phyloP scores from a whole-genome alignment of 2,113 vertebrate genomes.

The Sporophila hypoxantha region DNA sequence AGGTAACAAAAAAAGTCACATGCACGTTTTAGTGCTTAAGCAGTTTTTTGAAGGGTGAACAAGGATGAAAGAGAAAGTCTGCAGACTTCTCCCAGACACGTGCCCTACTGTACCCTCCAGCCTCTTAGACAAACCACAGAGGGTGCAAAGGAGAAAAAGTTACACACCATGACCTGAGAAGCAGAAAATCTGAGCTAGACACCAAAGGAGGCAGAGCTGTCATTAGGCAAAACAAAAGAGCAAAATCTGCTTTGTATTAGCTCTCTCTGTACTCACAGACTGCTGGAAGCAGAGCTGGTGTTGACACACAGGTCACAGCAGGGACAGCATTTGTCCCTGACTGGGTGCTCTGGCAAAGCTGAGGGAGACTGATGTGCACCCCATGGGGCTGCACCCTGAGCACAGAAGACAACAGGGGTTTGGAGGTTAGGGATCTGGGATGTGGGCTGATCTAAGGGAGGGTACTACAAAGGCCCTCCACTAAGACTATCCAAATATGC shows the following conservation, averaged over 20 bases:
- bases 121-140: not conserved
- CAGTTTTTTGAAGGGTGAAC: not conserved
- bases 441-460: not conserved
- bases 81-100: accelerated
- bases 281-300: not conserved
- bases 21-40: not conserved
- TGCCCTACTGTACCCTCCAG: not conserved
- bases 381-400: not conserved
- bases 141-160: not conserved
- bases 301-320: not conserved
- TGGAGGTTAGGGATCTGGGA: not conserved
- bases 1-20: not conserved
- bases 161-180: not conserved
- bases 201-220: not conserved
- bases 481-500: not conserved
- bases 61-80: not conserved
- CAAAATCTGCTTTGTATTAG: conserved; percentile 10
- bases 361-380: not conserved
- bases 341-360: not conserved
- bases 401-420: not conserved
- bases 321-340: not conserved
- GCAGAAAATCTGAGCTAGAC: not conserved
- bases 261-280: not conserved
- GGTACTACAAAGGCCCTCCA: not conserved
- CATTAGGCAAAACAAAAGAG: not conserved